A percentile compares a stretch with the other conserved stretches of the same genome.
Evolutionary conservation across 2,888 invertebrate genomes (phyloP).

Genomic region (Cheilosia variabilis): DNA sequence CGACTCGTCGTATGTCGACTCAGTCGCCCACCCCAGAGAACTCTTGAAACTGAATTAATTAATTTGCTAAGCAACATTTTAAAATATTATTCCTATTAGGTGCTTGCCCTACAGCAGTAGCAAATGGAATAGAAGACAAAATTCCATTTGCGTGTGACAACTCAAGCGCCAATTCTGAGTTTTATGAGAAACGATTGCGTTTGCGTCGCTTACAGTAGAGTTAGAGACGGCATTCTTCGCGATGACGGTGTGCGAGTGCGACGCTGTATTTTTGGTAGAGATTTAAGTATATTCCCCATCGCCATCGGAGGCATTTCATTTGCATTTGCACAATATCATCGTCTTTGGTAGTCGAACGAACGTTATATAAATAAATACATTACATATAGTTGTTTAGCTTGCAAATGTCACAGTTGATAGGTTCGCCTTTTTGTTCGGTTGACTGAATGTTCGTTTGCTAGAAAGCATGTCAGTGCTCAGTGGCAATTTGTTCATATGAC

Average conservation of each 20-base stretch:
- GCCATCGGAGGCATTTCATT: constrained; percentile 47
- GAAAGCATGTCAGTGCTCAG: constrained; percentile 69
- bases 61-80: constrained; percentile 51
- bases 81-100: constrained; percentile 48
- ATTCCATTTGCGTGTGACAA: constrained; percentile 44
- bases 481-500: constrained; percentile 71
- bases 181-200: constrained; percentile 19
- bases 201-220: neutral
- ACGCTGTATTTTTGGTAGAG: constrained; percentile 14
- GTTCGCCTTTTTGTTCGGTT: constrained; percentile 66
- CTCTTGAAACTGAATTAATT: constrained; percentile 66
- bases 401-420: constrained; percentile 72
- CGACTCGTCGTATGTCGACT: constrained; percentile 28
- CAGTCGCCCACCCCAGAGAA: constrained; percentile 67
- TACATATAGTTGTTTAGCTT: neutral
- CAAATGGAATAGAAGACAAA: constrained; percentile 22
- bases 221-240: neutral
- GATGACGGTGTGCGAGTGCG: neutral
- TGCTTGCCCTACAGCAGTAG: neutral
- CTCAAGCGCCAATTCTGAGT: constrained; percentile 60
- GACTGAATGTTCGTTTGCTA: constrained; percentile 62
- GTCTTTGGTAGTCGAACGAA: constrained; percentile 20
- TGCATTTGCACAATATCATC: constrained; percentile 10
- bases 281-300: constrained; percentile 58
- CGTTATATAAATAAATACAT: constrained; percentile 37